These are phyloP conservation scores for Delichon dasypus DNA, from an alignment of 2,797 vertebrate species.

Conservation along the genomic window DNA sequence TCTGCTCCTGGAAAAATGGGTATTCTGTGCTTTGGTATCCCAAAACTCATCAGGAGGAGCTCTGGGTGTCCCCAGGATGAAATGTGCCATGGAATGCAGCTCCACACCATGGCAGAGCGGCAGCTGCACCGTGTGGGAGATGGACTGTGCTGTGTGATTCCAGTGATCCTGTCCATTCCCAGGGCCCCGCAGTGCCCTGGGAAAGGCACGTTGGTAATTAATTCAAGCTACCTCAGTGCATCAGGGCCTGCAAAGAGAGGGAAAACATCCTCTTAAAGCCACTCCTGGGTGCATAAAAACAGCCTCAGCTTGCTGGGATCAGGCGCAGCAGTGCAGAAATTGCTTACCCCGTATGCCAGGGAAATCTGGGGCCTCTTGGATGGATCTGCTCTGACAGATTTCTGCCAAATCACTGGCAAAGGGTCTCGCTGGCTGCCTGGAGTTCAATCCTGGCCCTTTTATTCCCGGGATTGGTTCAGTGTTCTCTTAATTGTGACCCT, in stretches of 20 bases:
- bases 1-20: background rate
- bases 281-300: background rate
- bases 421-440: background rate
- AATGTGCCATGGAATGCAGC: background rate
- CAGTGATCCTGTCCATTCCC: slow-evolving; percentile 43
- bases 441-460: background rate
- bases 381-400: background rate
- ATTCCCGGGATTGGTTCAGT: background rate
- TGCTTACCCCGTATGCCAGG: background rate
- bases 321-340: background rate
- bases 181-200: background rate
- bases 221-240: background rate
- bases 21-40: background rate
- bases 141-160: slow-evolving; percentile 52
- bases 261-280: background rate
- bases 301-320: background rate
- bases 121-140: slow-evolving; percentile 28
- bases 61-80: background rate
- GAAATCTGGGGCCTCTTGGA: background rate
- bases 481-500: background rate
- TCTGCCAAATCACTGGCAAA: background rate
- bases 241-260: background rate
- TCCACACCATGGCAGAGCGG: slow-evolving; percentile 1
- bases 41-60: background rate
- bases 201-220: background rate